Evolutionary conservation across 2,113 vertebrate species (phyloP).

Genomic region (Cyrtonyx montezumae): DNA sequence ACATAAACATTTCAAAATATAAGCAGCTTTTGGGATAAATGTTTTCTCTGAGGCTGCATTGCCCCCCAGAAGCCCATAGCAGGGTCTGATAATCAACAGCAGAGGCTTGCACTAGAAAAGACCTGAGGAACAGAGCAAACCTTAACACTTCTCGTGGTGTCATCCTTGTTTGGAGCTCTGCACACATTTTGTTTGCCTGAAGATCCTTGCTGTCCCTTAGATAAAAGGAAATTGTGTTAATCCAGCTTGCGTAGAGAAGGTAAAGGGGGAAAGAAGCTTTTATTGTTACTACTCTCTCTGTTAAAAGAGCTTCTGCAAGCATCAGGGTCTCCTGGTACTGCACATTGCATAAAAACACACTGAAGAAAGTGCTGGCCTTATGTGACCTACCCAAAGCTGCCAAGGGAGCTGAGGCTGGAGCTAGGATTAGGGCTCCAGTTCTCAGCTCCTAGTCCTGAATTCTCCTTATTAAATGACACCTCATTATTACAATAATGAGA

Average conservation of each 20-base stretch:
- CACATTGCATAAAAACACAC: background rate
- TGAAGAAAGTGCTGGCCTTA: background rate
- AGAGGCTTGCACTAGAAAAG: background rate
- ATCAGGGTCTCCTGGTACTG: background rate
- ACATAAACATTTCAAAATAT: background rate
- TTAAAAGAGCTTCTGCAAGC: background rate
- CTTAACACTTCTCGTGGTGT: background rate
- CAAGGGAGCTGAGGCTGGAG: background rate
- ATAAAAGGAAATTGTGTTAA: background rate
- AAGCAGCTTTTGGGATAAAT: background rate
- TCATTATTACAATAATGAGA: conserved; percentile 64
- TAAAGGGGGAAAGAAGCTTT: background rate
- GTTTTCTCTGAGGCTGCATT: background rate
- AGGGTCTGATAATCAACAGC: background rate
- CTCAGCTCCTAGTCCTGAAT: conserved; percentile 20
- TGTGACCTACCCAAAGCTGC: background rate
- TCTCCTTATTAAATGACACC: conserved; percentile 48
- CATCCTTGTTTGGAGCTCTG: background rate
- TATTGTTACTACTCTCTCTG: background rate
- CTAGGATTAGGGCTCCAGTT: background rate
- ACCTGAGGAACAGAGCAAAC: background rate
- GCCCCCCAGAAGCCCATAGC: background rate
- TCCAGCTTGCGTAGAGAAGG: background rate
- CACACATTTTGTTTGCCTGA: background rate
- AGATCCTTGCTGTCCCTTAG: background rate